Base-by-base conservation (phyloP, 2,888 invertebrate genomes). In the Cephus spinipes region DNA sequence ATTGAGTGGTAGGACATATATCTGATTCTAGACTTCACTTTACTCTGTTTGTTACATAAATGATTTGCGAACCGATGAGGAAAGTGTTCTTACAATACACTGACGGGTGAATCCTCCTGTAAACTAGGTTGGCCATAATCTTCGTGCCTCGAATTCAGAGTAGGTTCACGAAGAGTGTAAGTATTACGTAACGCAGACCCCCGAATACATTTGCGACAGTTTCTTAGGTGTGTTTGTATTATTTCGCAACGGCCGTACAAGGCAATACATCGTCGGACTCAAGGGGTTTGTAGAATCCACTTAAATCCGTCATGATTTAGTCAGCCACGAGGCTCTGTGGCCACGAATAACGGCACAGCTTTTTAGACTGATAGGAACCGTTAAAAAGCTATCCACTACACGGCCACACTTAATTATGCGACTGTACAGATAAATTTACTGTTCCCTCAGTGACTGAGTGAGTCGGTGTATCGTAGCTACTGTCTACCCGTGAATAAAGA, bases 291-390 rank as follows among this genome's bases (percentile, higher is more conserved):
- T 85, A 87, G 87, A 89, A 90, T 90, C 90, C 89, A 90, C 89
- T 90, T 90, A 90, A 90, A 89, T 90, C 90, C 90, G 83, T 86
- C 84, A 88, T 90, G 89, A 90, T 90, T 90, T 90, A 90, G 87
- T 88, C 87, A 87, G 86, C 85, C 86, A 83, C 83, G 81, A 68
- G 76, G 79, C 74, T 79, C 35, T 76, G 77, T 75, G 75, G 75
- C 55, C 82, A 81, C 83, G 83, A 87, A 87, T 87, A 88, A 88
- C 85, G 85, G 85, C 82, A 83, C 84, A 85, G 86, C 87, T 89
- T 89, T 88, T 88, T 85, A 85, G 85, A 87, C 85, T 87, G 87
- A 89, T 88, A 87, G 87, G 84, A 86, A 85, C 80, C 85, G 85
- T 88, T 88, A 87, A 89, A 87, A 87, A 86, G 85, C 84, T 76